Base-by-base conservation (phyloP, 2,888 invertebrate genomes). In the Cabera pusaria region DNA sequence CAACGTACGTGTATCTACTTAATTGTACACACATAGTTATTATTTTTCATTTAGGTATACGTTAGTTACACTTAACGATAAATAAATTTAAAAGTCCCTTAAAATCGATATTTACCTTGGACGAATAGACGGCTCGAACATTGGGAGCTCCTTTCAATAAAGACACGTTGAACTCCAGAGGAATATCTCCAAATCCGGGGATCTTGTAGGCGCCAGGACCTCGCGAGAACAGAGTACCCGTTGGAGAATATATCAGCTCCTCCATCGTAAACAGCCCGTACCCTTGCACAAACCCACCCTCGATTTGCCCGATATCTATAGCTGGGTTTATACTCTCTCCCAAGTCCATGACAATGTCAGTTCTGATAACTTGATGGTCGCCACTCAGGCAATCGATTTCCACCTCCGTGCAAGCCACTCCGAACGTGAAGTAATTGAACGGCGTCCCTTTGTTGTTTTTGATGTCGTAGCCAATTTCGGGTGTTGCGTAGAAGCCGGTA, bases 321-420 rank as follows among this genome's bases (percentile, higher is more conserved):
- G 98, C 98, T 2, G 98, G 98, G 81, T 98, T 98, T 34, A 98
- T 83, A 78, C 98, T 98, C 56, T 96, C 94, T 0, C 98, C 98
- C 53, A 98, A 91, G 84, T 98, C 98, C 98, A 98, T 98, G 0
- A 98, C 97, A 56, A 98, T 98, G 64, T 98, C 97, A 0, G 96
- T 95, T 62, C 95, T 91, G 17, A 97, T 76, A 1, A 98, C 94
- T 85, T 94, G 93, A 77, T 98, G 97, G 67, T 98, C 98, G 3
- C 98, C 98, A 10, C 97, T 98, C 0, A 98, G 89, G 57, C 97
- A 97, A 78, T 98, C 98, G 10, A 98, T 93, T 90, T 98, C 97
- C 1, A 98, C 97, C 72, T 96, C 96, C 0, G 95, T 93, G 54
- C 95, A 94, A 3, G 96, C 96, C 0, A 92, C 95, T 0, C 98